Conservation (phyloP, 2,888 invertebrate genomes). For the Acleris laterana region DNA sequence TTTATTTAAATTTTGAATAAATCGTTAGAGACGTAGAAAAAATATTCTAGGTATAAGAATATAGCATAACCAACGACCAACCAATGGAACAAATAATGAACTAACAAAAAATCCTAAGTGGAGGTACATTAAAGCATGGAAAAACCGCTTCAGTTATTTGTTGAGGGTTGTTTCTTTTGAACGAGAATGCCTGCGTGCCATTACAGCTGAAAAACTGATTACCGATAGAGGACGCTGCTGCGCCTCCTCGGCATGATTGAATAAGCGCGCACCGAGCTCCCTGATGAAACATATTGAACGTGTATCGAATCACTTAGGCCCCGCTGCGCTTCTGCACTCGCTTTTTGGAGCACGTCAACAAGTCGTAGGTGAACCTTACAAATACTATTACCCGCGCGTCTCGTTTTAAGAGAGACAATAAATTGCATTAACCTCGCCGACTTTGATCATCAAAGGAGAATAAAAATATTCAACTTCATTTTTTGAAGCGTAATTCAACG, state of each 20-base stretch:
- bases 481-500: constrained; percentile 74
- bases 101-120: not conserved
- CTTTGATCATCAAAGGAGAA: constrained; percentile 76
- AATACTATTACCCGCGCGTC: constrained; percentile 76
- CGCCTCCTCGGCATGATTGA: constrained; percentile 70
- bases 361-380: constrained; percentile 77
- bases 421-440: constrained; percentile 78
- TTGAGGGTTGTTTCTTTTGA: constrained; percentile 43
- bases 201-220: constrained; percentile 77
- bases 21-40: not conserved
- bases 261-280: constrained; percentile 76
- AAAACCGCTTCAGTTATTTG: constrained; percentile 23
- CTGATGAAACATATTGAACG: constrained; percentile 84
- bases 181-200: constrained; percentile 61
- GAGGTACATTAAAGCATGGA: not conserved
- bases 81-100: not conserved
- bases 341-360: constrained; percentile 74
- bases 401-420: constrained; percentile 81
- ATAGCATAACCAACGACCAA: too few species aligned
- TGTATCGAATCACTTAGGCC: constrained; percentile 83
- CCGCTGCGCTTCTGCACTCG: constrained; percentile 76
- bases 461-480: constrained; percentile 71
- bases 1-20: not conserved
- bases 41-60: too few species aligned
- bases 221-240: constrained; percentile 57